These are phyloP conservation scores for Marcusenius ussheri DNA, from an alignment of 2,113 vertebrate genomes.

Conservation along the genomic window DNA sequence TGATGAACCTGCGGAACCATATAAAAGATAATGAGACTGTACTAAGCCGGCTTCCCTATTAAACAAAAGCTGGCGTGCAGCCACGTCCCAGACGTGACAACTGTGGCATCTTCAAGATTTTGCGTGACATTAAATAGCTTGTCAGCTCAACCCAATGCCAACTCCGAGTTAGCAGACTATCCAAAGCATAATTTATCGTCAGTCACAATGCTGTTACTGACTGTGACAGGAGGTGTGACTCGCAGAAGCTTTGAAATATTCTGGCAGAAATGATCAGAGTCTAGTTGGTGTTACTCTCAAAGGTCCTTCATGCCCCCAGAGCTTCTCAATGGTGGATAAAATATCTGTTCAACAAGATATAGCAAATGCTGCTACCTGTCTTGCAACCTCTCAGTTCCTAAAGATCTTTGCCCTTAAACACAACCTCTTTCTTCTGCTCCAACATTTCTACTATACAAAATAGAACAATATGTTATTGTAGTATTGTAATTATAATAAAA, in stretches of 20 bases:
- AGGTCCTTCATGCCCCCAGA: background rate
- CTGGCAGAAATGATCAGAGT: background rate
- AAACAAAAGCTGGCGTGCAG: background rate
- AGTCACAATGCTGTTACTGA: background rate
- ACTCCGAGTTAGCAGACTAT: background rate
- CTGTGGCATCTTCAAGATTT: background rate
- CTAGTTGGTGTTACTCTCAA: background rate
- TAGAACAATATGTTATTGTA: background rate
- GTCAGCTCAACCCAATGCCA: background rate
- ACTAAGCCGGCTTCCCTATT: background rate
- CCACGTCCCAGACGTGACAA: background rate
- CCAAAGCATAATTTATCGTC: background rate
- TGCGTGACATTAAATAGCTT: background rate
- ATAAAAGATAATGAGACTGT: constrained; percentile 1
- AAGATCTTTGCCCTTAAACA: background rate
- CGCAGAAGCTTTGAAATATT: background rate
- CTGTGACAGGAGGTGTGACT: background rate
- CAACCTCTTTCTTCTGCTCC: background rate
- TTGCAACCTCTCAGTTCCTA: background rate
- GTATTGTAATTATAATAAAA: background rate
- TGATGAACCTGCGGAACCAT: background rate
- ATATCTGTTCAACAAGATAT: background rate
- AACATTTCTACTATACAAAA: background rate
- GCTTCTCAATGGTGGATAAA: background rate
- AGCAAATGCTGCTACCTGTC: background rate